Evolutionary conservation across 2,113 vertebrate species (phyloP), one percentile per base, ranked within the genome.

Genomic region (Charina bottae): DNA sequence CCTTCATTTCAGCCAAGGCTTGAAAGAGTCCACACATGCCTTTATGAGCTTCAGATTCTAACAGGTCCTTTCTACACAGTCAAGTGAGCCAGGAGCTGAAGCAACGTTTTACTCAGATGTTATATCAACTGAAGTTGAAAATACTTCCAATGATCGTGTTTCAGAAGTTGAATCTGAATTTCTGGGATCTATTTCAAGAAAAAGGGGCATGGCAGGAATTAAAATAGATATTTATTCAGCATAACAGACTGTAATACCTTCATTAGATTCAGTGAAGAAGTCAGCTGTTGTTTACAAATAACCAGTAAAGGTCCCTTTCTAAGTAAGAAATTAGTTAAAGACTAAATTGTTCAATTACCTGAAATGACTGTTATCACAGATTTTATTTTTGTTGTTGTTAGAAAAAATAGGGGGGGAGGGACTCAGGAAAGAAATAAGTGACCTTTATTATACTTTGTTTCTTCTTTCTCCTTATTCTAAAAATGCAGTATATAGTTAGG

Each of bases 201-300:
- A 92, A 88, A 15, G 26, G 42, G 28, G 6, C 21, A 12, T 17
- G 8, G 54, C 2, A 5, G 33, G 28, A 86, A 86, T 54, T 60
- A 37, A 26, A 60, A 60, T 11, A 46, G 55, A 83, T 83, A 6
- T 49, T 23, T 53, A 83, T 37, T 83, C 42, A 83, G 13, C 26
- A 59, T 59, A 88, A 90, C 28, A 62, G 6, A 19, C 62, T 83
- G 2, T 87, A 56, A 60, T 59, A 12, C 58, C 26, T 83, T 28
- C 6, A 78, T 88, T 88, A 88, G 33, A 10, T 58, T 83, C 55
- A 23, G 6, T 17, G 55, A 42, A 88, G 49, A 11, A 83, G 2
- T 83, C 85, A 83, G 59, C 33, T 88, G 68, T 83, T 83, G 12
- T 88, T 88, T 92, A 54, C 42, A 83, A 88, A 92, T 83, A 89